These are phyloP conservation scores for Dinomys branickii DNA, from an alignment of 2,113 vertebrate genomes.

Conservation along the genomic window DNA sequence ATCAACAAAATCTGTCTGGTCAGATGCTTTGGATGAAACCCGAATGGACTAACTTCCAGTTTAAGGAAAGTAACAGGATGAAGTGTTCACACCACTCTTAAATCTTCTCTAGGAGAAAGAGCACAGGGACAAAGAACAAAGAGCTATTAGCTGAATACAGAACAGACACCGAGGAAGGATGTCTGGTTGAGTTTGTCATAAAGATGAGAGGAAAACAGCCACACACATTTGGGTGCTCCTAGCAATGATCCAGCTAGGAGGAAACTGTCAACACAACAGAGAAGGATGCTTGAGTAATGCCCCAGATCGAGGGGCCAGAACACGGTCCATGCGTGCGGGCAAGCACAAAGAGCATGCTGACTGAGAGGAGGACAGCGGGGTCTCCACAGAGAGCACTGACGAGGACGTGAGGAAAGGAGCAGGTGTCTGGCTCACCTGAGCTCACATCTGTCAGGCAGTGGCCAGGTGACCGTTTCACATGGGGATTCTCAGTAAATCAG, in stretches of 20 bases:
- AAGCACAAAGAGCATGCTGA: neutral
- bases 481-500: neutral
- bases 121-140: neutral
- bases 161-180: neutral
- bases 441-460: neutral
- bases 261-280: neutral
- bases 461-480: too few species aligned
- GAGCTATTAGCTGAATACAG: neutral
- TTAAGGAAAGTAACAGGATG: neutral
- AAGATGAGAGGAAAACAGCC: neutral
- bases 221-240: neutral
- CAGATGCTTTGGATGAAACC: neutral
- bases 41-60: neutral
- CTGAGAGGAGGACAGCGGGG: rapidly evolving
- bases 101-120: neutral
- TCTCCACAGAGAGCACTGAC: neutral
- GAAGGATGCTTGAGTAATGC: neutral
- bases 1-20: neutral
- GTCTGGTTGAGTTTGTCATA: neutral
- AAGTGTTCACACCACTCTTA: neutral
- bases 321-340: neutral
- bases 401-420: neutral
- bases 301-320: too few species aligned
- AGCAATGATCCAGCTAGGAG: neutral
- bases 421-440: neutral